phyloP scores from a whole-genome alignment of 2,888 invertebrate species.

The Celastrina argiolus region DNA sequence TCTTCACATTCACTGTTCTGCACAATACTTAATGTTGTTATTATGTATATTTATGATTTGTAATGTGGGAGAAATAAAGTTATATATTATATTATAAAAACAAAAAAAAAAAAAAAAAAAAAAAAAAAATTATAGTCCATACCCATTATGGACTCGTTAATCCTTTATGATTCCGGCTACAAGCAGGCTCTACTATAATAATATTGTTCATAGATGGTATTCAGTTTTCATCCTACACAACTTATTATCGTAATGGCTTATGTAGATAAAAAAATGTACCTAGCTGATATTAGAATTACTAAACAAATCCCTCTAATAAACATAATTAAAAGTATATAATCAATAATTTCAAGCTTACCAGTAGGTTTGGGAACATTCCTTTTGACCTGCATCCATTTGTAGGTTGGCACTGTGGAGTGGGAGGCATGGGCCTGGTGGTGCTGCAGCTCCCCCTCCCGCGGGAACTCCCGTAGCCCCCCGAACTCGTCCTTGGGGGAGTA shows the following conservation, averaged over 20 bases:
- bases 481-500: constrained; percentile 81
- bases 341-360: constrained; percentile 77
- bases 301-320: no score
- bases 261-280: no score
- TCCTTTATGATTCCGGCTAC: not conserved
- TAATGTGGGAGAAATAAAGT: no score
- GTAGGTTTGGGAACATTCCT: constrained; percentile 96
- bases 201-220: not conserved
- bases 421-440: constrained; percentile 66
- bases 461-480: constrained; percentile 57
- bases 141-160: no score
- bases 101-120: no score
- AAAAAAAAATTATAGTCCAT: no score
- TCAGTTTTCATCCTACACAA: not conserved
- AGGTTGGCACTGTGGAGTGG: constrained; percentile 88
- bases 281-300: no score
- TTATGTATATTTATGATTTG: no score
- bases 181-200: not conserved
- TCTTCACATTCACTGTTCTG: no score
- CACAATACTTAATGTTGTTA: no score
- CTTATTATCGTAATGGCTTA: not conserved
- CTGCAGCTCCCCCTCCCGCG: constrained; percentile 59
- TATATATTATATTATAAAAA: no score
- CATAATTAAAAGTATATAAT: no score
- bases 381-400: constrained; percentile 99